A percentile compares a stretch with the other conserved stretches of the same genome.
Evolutionary conservation across 2,888 invertebrate genomes (phyloP).

Genomic region (Heliconius erato): DNA sequence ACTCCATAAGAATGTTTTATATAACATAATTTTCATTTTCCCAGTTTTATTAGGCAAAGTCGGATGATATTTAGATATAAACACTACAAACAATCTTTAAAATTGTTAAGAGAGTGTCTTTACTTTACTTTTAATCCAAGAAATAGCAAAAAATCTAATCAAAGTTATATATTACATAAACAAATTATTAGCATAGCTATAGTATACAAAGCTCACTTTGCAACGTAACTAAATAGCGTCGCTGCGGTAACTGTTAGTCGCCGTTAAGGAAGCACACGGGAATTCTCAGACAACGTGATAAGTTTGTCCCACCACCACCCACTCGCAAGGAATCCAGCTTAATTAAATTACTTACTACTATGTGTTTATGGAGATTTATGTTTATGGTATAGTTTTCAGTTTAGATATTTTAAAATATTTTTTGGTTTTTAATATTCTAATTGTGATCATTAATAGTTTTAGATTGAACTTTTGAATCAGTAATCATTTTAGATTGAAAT

Average conservation of each 20-base stretch:
- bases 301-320: slow-evolving; percentile 31
- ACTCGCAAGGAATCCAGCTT: slow-evolving; percentile 34
- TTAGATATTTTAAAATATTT: background rate
- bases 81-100: too few species aligned
- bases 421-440: background rate
- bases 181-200: background rate
- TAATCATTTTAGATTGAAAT: too few species aligned
- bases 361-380: slow-evolving; percentile 38
- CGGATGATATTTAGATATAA: too few species aligned
- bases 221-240: slow-evolving; percentile 17
- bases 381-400: slow-evolving; percentile 11
- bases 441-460: too few species aligned
- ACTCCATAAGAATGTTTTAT: too few species aligned
- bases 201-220: background rate
- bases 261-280: slow-evolving; percentile 39
- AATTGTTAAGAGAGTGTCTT: background rate
- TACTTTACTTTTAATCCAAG: background rate
- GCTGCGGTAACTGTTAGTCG: slow-evolving; percentile 39
- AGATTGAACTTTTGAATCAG: too few species aligned
- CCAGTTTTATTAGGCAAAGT: too few species aligned
- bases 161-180: background rate
- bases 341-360: slow-evolving; percentile 30
- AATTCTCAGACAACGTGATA: slow-evolving; percentile 38
- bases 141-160: too few species aligned
- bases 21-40: too few species aligned